Evolutionary conservation across 2,113 vertebrate species (phyloP).

Genomic region (Cepphus grylle): DNA sequence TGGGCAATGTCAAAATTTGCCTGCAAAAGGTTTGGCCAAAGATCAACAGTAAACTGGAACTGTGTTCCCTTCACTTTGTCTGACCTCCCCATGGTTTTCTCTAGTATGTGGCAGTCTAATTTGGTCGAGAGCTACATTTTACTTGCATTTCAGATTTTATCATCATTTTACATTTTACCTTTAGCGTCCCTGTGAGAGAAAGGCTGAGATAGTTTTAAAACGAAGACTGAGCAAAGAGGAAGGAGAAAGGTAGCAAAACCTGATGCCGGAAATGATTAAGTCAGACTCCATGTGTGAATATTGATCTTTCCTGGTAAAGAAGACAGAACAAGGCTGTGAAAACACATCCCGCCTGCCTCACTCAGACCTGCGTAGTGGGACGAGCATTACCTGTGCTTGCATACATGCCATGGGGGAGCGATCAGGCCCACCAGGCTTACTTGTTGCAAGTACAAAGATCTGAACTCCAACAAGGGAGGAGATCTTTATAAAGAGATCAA

Average conservation of each 20-base stretch:
- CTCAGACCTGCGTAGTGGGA: not conserved
- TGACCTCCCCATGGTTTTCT: conserved; percentile 1
- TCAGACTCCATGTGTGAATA: not conserved
- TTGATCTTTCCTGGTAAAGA: not conserved
- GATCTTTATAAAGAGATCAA: not conserved
- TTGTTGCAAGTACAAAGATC: not conserved
- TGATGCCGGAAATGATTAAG: not conserved
- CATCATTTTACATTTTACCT: not conserved
- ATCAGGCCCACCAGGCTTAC: not conserved
- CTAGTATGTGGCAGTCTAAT: not conserved
- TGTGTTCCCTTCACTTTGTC: conserved; percentile 14
- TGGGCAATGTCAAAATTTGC: conserved; percentile 45
- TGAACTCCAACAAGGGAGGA: not conserved
- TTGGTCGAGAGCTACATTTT: not conserved
- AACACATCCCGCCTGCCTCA: rapidly evolving
- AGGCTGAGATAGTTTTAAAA: not conserved
- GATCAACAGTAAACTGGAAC: not conserved
- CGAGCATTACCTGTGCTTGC: not conserved
- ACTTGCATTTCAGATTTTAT: not conserved
- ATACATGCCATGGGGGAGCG: not conserved
- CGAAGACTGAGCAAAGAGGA: not conserved
- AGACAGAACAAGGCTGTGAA: not conserved
- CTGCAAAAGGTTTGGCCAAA: conserved; percentile 60
- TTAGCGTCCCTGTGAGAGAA: not conserved
- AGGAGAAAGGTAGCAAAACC: not conserved